Percentiles rank a stretch among this genome's conserved stretches.
phyloP scores from a whole-genome alignment of 2,113 vertebrate species.

The Archilochus colubris region DNA sequence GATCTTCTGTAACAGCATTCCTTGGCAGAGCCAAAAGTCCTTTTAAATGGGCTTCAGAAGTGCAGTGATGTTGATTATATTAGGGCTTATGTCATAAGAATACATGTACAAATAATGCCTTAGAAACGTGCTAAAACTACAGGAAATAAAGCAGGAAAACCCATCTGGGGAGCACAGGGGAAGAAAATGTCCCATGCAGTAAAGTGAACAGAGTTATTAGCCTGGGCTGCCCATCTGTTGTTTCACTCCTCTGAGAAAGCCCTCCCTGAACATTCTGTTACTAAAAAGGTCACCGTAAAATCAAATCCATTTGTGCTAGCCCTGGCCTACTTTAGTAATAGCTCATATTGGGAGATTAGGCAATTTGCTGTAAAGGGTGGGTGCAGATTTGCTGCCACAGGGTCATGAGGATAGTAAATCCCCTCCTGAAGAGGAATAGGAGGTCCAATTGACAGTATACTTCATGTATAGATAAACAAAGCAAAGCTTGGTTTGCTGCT shows the following conservation, averaged over 20 bases:
- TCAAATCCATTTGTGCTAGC: background rate
- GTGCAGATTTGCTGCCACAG: background rate
- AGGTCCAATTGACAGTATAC: rapidly evolving
- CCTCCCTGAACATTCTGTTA: background rate
- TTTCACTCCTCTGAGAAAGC: slow-evolving; percentile 11
- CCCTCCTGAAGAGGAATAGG: background rate
- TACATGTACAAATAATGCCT: background rate
- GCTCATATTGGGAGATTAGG: background rate
- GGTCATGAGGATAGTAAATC: background rate
- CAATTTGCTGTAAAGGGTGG: background rate
- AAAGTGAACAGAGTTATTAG: background rate
- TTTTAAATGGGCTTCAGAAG: background rate
- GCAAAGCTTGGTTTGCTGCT: background rate
- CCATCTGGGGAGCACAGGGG: background rate
- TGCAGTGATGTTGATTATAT: background rate
- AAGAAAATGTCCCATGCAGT: background rate
- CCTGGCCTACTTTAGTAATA: background rate
- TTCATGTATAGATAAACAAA: background rate
- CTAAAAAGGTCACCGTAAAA: slow-evolving; percentile 29
- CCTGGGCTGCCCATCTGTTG: slow-evolving; percentile 24
- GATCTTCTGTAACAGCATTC: rapidly evolving
- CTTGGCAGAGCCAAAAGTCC: background rate
- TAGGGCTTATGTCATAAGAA: background rate
- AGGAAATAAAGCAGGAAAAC: background rate
- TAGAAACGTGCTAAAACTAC: background rate